Evolutionary conservation across 2,797 vertebrate genomes (phyloP).

Genomic region (Alosa sapidissima): DNA sequence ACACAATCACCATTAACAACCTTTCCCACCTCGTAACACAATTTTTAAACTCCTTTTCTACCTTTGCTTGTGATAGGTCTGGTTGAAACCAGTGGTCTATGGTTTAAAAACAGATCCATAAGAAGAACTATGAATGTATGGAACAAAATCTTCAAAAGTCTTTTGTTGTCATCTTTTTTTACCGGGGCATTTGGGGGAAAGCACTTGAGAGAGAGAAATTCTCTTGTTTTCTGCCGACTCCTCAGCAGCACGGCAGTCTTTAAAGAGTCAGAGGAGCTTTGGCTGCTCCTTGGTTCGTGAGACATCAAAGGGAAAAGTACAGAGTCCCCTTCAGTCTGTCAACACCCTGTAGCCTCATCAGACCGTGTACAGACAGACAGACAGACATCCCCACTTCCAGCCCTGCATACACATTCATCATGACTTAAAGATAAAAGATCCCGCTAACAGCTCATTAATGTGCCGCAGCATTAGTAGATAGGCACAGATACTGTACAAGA

Average conservation of each 20-base stretch:
- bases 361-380: background rate
- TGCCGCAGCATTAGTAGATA: constrained; percentile 37
- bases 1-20: background rate
- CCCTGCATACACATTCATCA: background rate
- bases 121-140: background rate
- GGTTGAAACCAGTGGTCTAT: background rate
- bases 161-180: constrained; percentile 6
- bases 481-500: background rate
- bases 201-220: background rate
- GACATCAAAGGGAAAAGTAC: constrained; percentile 42
- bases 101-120: no score
- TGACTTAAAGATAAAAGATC: constrained; percentile 28
- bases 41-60: background rate
- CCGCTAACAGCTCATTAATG: constrained; percentile 40
- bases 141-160: background rate
- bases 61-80: background rate
- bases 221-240: background rate
- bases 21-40: background rate
- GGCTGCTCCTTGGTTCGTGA: constrained; percentile 40
- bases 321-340: constrained; percentile 45
- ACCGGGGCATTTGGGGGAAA: background rate
- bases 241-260: constrained; percentile 32
- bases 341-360: constrained; percentile 13
- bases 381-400: background rate
- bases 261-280: constrained; percentile 39